A percentile compares a stretch with the other conserved stretches of the same genome.
These are phyloP conservation scores for Paramormyrops hopkinsi DNA, from an alignment of 2,797 vertebrate genomes.

Conservation along the genomic window DNA sequence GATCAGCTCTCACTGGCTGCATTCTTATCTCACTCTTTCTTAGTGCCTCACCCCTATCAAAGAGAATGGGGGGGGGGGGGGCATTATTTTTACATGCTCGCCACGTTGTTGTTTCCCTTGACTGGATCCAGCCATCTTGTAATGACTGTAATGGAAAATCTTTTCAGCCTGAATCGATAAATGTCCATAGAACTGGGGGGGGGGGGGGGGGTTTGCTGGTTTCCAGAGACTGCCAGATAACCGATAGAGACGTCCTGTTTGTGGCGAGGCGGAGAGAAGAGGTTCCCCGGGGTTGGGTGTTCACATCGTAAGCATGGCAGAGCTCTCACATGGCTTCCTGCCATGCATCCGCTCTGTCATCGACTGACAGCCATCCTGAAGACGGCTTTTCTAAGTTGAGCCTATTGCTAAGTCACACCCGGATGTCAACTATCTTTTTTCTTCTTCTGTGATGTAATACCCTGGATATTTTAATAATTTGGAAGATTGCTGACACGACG, in stretches of 20 bases:
- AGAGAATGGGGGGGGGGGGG: background rate
- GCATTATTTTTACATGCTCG: background rate
- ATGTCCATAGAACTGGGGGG: background rate
- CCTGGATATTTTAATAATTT: background rate
- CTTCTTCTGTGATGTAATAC: background rate
- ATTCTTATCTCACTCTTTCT: background rate
- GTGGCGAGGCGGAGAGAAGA: background rate
- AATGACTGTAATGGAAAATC: constrained; percentile 22
- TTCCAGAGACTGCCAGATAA: background rate
- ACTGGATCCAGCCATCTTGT: constrained; percentile 18
- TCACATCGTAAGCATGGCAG: background rate
- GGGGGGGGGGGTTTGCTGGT: background rate
- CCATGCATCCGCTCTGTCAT: background rate
- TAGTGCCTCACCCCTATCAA: background rate
- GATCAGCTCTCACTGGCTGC: background rate
- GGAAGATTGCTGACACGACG: background rate
- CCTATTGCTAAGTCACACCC: background rate
- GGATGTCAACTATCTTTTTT: background rate
- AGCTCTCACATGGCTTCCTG: background rate
- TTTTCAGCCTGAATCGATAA: constrained; percentile 13
- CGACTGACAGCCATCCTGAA: background rate
- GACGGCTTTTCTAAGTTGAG: background rate
- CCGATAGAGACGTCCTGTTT: background rate
- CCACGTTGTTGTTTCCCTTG: background rate
- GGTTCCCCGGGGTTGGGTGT: background rate